Base-by-base conservation (phyloP, 2,888 invertebrate species). In the Agrilus mali region DNA sequence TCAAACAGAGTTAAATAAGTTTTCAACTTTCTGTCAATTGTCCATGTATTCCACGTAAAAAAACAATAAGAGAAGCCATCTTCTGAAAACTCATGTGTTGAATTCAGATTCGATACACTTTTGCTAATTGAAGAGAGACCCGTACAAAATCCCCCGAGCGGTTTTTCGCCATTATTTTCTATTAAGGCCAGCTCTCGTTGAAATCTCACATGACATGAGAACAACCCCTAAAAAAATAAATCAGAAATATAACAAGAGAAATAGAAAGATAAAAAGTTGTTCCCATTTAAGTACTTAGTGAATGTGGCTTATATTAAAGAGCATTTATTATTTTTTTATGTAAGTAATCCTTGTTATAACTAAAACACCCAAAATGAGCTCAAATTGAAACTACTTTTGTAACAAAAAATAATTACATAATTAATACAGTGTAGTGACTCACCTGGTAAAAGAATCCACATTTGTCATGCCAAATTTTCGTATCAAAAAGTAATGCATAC, bases 401-500 rank as follows among this genome's bases (percentile, higher is more conserved):
- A n/a, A n/a, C n/a, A n/a, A n/a, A n/a, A n/a, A n/a, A n/a, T n/a
- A n/a, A n/a, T n/a, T n/a, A n/a, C n/a, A n/a, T n/a, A n/a, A n/a
- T n/a, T n/a, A n/a, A n/a, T n/a, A n/a, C n/a, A n/a, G n/a, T n/a
- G n/a, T 22, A 22, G 7, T 22, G 22, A 31, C 34, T 17, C 68
- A 79, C 78, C 71, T 82, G 72, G 66, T 84, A 80, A 55, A 80
- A 66, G 60, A 68, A 71, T 53, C 80, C 73, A 51, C 75, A 72
- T 51, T 77, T 72, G 40, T 77, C 69, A 46, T 77, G 63, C 59
- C 72, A 69, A 48, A 75, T 67, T 65, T 86, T 79, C 2, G 75
- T 75, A 47, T 81, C 77, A 60, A 84, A 90, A 15, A 80, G 74
- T 36, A 90, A 68, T 7, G 86, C 80, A 60, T 86, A 87, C 77